Evolutionary conservation across 2,797 vertebrate species (phyloP), one percentile per base, ranked within the genome.

Genomic region (Hypotaenidia okinawae): DNA sequence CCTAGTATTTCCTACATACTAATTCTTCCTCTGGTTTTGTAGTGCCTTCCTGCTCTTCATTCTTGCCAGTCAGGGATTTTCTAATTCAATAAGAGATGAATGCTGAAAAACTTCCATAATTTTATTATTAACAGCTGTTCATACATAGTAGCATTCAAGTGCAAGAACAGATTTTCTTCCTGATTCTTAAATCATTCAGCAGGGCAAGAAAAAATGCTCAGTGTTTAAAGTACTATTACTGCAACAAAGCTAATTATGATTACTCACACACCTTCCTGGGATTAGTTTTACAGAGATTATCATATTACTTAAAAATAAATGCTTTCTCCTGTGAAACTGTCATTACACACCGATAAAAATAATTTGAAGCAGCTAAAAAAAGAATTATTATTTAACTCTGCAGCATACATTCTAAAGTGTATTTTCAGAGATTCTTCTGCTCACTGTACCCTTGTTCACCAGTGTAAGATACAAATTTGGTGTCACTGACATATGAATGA

Each of bases 101-200:
- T 49, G 28, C 12, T 28, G 12, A 95, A 93, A 68, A 90, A 73
- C 13, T 78, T 52, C 39, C 68, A 49, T 79, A 52, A 92, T 90
- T 96, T 93, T 90, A 95, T 96, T 92, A 93, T 8, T 52, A 96
- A 92, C 87, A 95, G 82, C 54, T 96, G 72, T 67, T 96, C 58
- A 90, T 32, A 94, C 43, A 89, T 14, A 84, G 64, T 2, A 87
- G 30, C 6, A 33, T 70, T 92, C 3, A 5, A 84, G 10, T 55
- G 82, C 69, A 89, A 94, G 52, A 95, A 33, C 4, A 89, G 51
- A 62, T 76, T 72, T 45, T 41, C 75, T 84, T 93, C 74, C 68
- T 25, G 21, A 83, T 77, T 45, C 47, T 92, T 62, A 61, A 6
- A 90, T 58, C 63, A 75, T n/a, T 84, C 45, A 5, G 25, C n/a